Evolutionary conservation across 2,797 vertebrate species (phyloP).

Genomic region (Artibeus jamaicensis): DNA sequence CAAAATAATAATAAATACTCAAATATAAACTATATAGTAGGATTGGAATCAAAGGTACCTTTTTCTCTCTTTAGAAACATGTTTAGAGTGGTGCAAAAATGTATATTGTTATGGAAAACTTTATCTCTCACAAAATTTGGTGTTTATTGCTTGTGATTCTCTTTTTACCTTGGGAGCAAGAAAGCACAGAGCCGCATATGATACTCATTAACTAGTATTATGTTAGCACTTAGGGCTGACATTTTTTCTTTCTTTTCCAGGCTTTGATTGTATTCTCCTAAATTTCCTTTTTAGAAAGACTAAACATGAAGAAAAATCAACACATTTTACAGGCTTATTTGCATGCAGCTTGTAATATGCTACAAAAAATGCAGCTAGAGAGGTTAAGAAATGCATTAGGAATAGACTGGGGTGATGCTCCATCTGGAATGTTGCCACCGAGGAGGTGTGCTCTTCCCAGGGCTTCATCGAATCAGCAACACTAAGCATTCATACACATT

Average conservation of each 20-base stretch:
- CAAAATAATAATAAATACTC: not conserved
- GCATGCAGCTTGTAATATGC: not conserved
- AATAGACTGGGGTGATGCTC: not conserved
- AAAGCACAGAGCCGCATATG: not conserved
- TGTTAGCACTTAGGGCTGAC: not conserved
- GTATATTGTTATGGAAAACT: not conserved
- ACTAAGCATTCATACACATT: not conserved
- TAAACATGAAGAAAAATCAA: not conserved
- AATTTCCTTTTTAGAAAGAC: not conserved
- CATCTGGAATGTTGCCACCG: not conserved
- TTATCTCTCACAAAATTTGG: not conserved
- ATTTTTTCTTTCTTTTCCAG: not conserved
- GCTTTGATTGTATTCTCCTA: not conserved
- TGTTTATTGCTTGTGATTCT: not conserved
- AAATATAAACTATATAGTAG: not conserved
- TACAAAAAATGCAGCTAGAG: not conserved
- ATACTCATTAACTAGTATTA: not conserved
- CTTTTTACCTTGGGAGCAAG: not conserved
- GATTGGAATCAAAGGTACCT: not conserved
- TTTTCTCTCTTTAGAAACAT: not conserved
- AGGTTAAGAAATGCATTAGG: not conserved
- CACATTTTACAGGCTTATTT: not conserved
- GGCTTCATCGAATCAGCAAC: not conserved
- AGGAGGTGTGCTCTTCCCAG: not conserved
- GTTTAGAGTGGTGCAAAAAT: not conserved